These are phyloP conservation scores for Piscicola geometra DNA, from an alignment of 2,888 invertebrate genomes.

Conservation along the genomic window DNA sequence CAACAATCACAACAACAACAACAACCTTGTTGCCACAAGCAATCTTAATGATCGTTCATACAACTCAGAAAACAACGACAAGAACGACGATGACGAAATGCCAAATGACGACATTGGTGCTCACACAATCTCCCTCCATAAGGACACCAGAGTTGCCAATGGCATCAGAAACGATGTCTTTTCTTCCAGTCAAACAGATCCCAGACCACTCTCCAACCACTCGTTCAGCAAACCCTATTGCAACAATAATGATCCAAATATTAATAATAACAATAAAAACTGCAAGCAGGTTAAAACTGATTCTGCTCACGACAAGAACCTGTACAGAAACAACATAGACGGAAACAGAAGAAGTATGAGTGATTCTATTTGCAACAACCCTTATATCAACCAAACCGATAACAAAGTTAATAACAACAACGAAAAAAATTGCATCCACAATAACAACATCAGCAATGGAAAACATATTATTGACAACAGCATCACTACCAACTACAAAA, in stretches of 20 bases:
- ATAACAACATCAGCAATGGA: not conserved
- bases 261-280: not conserved
- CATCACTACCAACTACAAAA: not conserved
- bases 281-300: not conserved
- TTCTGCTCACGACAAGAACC: not conserved
- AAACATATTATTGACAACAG: not conserved
- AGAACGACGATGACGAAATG: constrained; percentile 11
- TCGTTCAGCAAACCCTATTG: not conserved
- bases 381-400: not conserved
- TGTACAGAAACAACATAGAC: not conserved
- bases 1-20: constrained; percentile 1
- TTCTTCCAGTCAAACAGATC: not conserved
- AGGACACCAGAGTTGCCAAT: not conserved
- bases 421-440: not conserved
- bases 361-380: constrained; percentile 1
- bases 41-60: not conserved
- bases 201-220: not conserved
- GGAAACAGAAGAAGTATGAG: not conserved
- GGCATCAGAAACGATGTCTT: not conserved
- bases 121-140: not conserved
- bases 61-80: not conserved
- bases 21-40: not conserved
- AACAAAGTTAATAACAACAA: constrained; percentile 13
- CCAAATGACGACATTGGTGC: constrained; percentile 14
- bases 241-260: not conserved